phyloP scores from a whole-genome alignment of 1,140 invertebrate genomes.

The Heliothis virescens region DNA sequence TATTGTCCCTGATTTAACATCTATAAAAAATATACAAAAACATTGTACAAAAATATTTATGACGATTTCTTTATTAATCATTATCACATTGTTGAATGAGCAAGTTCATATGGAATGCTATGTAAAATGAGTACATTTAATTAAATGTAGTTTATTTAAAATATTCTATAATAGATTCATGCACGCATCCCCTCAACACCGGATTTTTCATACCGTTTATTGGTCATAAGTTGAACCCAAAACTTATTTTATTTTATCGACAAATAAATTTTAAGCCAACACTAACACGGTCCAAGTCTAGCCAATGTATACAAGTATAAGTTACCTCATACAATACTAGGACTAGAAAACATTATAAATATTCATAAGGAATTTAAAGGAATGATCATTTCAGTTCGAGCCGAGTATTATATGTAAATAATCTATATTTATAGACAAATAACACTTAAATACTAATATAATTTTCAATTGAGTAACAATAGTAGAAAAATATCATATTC shows the following conservation, averaged over 20 bases:
- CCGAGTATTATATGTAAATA: conserved; percentile 36
- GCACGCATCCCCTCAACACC: neutral
- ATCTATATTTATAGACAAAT: conserved; percentile 20
- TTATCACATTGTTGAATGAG: conserved; percentile 58
- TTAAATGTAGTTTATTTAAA: conserved; percentile 17
- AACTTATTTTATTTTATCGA: neutral
- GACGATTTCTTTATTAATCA: conserved; percentile 52
- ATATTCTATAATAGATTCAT: neutral
- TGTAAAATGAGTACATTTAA: conserved; percentile 19
- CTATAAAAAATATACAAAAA: conserved; percentile 56
- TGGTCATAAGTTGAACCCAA: neutral
- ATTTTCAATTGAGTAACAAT: conserved; percentile 19
- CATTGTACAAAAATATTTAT: conserved; percentile 70
- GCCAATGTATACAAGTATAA: neutral
- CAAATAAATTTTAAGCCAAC: neutral
- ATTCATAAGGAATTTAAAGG: conserved; percentile 17
- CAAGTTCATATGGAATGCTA: conserved; percentile 33
- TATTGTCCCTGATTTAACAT: conserved; percentile 71
- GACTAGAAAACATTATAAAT: conserved; percentile 15
- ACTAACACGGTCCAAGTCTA: neutral
- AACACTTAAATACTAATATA: conserved; percentile 46
- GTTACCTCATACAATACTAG: too few relatives aligned
- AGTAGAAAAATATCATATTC: conserved; percentile 17
- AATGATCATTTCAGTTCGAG: conserved; percentile 5
- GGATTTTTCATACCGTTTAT: neutral